Evolutionary conservation across 2,797 vertebrate species (phyloP).

Genomic region (Argya squamiceps): DNA sequence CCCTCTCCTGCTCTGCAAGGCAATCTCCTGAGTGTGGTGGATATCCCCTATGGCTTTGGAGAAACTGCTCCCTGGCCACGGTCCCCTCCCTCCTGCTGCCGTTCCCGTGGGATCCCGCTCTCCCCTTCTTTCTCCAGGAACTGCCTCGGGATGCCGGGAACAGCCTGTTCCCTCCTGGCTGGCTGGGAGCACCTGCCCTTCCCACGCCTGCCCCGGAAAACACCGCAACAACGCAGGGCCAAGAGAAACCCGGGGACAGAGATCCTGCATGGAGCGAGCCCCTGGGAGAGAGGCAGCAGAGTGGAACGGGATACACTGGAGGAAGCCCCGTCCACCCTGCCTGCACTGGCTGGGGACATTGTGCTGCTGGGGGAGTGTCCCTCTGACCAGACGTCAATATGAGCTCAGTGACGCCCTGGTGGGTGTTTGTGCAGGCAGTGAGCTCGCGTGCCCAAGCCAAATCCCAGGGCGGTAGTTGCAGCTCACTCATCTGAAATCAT

Average conservation of each 20-base stretch:
- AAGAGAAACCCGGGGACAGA: not conserved
- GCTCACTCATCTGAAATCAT: not conserved
- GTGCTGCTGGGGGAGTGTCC: not conserved
- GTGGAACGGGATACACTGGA: not conserved
- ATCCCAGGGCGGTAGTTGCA: not conserved
- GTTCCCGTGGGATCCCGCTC: slow-evolving; percentile 52
- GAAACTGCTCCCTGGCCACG: not conserved
- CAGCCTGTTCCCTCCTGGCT: slow-evolving; percentile 52
- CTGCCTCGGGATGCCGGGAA: not conserved
- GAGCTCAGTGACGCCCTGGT: not conserved
- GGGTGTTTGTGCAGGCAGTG: not conserved
- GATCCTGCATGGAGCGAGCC: fast-evolving
- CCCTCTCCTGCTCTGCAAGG: not conserved
- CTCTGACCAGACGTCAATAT: not conserved
- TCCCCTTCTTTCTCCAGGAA: slow-evolving; percentile 60
- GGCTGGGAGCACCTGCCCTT: slow-evolving; percentile 35
- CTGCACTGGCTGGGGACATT: not conserved
- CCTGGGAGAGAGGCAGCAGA: fast-evolving
- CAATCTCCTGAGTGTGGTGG: fast-evolving
- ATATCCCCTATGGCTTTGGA: fast-evolving
- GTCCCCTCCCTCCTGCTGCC: not conserved
- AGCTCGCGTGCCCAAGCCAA: not conserved
- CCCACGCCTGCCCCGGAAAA: slow-evolving; percentile 42
- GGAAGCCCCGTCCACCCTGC: not conserved
- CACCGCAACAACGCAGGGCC: not conserved